These are phyloP conservation scores for Drosophila orosa DNA, from an alignment of 1,140 invertebrate species.

Conservation along the genomic window DNA sequence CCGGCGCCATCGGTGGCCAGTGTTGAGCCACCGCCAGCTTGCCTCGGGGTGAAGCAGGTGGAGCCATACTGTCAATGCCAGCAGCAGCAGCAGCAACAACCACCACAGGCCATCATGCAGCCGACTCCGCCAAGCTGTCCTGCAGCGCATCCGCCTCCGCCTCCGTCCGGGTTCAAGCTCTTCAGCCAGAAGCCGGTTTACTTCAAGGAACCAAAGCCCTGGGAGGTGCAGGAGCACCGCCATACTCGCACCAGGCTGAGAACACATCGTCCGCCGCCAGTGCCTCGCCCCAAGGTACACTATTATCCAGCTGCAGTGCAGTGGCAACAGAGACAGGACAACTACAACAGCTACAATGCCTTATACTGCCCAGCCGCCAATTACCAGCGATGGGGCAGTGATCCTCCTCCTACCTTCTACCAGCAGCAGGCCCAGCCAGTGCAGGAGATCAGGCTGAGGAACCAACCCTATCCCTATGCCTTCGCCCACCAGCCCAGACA, in stretches of 20 bases:
- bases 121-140: not conserved
- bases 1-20: slow-evolving; percentile 31
- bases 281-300: not conserved
- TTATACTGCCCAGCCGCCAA: not conserved
- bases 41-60: not conserved
- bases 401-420: not conserved
- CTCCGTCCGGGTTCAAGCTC: not conserved
- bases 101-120: too few species aligned
- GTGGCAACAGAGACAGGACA: not conserved
- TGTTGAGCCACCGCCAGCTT: not conserved
- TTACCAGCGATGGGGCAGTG: not conserved
- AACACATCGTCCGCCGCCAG: not conserved
- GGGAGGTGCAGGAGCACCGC: slow-evolving; percentile 18
- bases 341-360: not conserved
- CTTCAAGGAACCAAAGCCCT: not conserved
- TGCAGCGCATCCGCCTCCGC: not conserved
- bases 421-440: not conserved
- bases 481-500: not conserved
- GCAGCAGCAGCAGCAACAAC: not conserved
- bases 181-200: not conserved
- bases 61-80: not conserved
- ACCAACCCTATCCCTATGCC: not conserved
- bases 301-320: not conserved
- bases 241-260: slow-evolving; percentile 5
- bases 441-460: not conserved